Conservation (phyloP, 1,140 invertebrate species). For the Phymorhynchus buccinoides region DNA sequence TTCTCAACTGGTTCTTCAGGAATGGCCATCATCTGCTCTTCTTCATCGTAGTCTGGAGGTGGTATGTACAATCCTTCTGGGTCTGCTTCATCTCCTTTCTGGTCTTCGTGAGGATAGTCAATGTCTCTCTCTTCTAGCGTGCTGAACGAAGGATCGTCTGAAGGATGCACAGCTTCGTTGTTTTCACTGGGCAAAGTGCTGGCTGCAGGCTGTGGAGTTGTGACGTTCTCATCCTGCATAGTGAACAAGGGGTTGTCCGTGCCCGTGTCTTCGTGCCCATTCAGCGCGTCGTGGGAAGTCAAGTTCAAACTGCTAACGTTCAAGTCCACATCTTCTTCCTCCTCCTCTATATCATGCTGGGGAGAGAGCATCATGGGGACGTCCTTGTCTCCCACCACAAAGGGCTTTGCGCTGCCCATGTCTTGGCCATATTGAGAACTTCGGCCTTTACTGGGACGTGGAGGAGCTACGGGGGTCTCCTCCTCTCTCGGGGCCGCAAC, state of each 20-base stretch:
- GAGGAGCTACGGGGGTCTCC: slow-evolving; percentile 1
- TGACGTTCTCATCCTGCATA: neutral
- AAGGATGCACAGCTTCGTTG: neutral
- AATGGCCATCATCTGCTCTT: slow-evolving; percentile 46
- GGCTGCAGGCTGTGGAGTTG: neutral
- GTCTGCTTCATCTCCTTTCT: neutral
- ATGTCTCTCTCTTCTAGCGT: neutral
- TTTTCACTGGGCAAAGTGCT: neutral
- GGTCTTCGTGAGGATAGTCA: neutral
- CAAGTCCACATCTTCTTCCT: neutral
- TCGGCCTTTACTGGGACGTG: neutral
- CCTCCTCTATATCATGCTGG: neutral
- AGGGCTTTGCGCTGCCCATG: neutral
- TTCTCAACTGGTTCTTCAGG: slow-evolving; percentile 31
- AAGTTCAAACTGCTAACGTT: neutral
- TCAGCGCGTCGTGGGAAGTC: slow-evolving; percentile 9
- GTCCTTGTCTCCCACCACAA: slow-evolving; percentile 45
- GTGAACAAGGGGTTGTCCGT: slow-evolving; percentile 31
- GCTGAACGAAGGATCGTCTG: too few relatives aligned
- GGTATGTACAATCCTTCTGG: slow-evolving; percentile 41
- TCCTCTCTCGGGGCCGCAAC: too few relatives aligned
- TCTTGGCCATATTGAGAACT: neutral
- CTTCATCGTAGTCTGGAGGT: slow-evolving; percentile 49
- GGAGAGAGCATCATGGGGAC: slow-evolving; percentile 39
- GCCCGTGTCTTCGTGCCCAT: neutral